phyloP scores from a whole-genome alignment of 2,888 invertebrate genomes.

The Mythimna impura region DNA sequence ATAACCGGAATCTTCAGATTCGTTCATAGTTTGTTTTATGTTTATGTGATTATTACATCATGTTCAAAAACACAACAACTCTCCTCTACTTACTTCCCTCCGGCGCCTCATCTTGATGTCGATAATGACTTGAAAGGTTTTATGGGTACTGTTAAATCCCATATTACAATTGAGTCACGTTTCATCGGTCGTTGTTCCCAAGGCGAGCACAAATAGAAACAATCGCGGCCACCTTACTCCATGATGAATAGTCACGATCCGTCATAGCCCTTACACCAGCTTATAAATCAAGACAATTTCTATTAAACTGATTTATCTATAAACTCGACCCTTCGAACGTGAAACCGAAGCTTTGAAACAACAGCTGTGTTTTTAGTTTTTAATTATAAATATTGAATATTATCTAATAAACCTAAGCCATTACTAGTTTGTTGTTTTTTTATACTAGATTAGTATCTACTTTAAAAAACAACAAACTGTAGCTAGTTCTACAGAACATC shows the following conservation, averaged over 20 bases:
- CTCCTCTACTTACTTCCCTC: constrained; percentile 11
- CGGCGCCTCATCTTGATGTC: constrained; percentile 18
- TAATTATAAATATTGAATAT: constrained; percentile 12
- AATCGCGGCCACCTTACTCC: constrained; percentile 46
- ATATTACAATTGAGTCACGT: constrained; percentile 36
- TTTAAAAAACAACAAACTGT: too few species aligned
- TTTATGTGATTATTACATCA: not conserved
- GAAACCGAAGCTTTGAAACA: constrained; percentile 39
- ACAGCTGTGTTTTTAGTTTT: constrained; percentile 28
- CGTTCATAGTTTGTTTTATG: constrained; percentile 2
- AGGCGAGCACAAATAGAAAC: constrained; percentile 41
- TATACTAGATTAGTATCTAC: not conserved
- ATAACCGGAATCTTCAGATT: not conserved
- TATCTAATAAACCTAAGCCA: too few species aligned
- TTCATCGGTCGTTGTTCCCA: constrained; percentile 34
- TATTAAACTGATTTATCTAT: constrained; percentile 69
- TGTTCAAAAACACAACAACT: constrained; percentile 4
- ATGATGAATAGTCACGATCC: constrained; percentile 70
- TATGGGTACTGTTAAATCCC: constrained; percentile 12
- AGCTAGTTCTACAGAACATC: not conserved
- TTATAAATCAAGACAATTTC: constrained; percentile 65
- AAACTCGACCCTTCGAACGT: constrained; percentile 56
- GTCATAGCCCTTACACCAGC: constrained; percentile 65
- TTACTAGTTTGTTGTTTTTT: not conserved
- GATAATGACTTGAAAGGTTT: constrained; percentile 41